Conservation (phyloP, 92 coral and sea anemone genomes). For the Palythoa grandis region DNA sequence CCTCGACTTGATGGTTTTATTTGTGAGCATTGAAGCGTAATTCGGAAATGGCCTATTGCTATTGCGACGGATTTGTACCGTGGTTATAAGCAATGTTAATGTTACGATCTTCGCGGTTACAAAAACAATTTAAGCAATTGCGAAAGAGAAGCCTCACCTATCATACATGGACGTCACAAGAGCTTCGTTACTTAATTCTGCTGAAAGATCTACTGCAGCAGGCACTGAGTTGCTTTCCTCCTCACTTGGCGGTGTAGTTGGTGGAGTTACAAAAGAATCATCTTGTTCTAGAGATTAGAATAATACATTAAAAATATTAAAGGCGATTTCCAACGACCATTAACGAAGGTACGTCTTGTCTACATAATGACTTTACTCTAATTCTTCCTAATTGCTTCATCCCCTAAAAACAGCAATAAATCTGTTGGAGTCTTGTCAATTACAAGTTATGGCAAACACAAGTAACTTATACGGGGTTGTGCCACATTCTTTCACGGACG, state of each 20-base stretch:
- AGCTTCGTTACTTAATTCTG: constrained; percentile 59
- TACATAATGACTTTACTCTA: not conserved
- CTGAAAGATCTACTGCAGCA: constrained; percentile 49
- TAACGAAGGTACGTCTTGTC: not conserved
- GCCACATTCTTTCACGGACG: not conserved
- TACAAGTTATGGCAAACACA: not conserved
- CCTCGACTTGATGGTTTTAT: too few relatives aligned
- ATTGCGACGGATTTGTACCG: too few relatives aligned
- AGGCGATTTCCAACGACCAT: too few relatives aligned
- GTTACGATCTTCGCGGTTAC: too few relatives aligned
- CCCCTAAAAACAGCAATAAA: too few relatives aligned
- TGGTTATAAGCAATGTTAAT: too few relatives aligned
- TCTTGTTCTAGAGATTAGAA: constrained; percentile 45
- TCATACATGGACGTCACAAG: constrained; percentile 76
- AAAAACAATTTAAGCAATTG: not conserved
- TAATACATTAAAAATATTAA: not conserved
- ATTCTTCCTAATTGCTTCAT: too few relatives aligned
- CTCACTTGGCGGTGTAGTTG: constrained; percentile 93
- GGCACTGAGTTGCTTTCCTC: constrained; percentile 53
- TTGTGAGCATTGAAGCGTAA: too few relatives aligned
- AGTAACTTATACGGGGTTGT: not conserved
- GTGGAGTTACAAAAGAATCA: constrained; percentile 95
- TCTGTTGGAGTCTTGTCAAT: too few relatives aligned
- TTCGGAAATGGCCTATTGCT: too few relatives aligned
- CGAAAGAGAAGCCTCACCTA: constrained; percentile 51